Conservation (phyloP, 1,140 invertebrate genomes). For the Drosophila sechellia region DNA sequence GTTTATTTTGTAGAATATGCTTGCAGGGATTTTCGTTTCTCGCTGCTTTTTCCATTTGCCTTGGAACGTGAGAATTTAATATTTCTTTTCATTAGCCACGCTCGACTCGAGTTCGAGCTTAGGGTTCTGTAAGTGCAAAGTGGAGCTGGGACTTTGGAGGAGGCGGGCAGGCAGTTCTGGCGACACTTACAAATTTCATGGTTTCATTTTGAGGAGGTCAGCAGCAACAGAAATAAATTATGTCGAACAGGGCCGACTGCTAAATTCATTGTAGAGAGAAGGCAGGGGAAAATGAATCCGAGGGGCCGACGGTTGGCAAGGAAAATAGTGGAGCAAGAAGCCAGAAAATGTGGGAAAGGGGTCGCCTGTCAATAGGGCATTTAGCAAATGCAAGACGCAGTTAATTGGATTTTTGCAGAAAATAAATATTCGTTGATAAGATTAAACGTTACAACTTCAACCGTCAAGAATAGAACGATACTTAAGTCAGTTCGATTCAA, state of each 20-base stretch:
- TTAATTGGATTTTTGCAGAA: background rate
- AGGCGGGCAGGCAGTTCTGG: slow-evolving; percentile 24
- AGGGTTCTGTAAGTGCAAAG: slow-evolving; percentile 7
- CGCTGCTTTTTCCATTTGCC: slow-evolving; percentile 34
- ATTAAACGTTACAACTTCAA: no score
- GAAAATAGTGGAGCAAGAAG: background rate
- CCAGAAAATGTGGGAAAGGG: background rate
- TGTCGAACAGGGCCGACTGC: slow-evolving; percentile 32
- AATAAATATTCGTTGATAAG: no score
- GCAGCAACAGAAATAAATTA: slow-evolving; percentile 41
- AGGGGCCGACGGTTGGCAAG: background rate
- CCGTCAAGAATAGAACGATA: no score
- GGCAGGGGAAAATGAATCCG: background rate
- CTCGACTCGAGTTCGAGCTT: slow-evolving; percentile 32
- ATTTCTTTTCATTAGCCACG: slow-evolving; percentile 81
- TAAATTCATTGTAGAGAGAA: slow-evolving; percentile 13
- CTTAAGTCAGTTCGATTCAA: no score
- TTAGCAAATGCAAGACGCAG: background rate
- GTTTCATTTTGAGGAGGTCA: slow-evolving; percentile 50
- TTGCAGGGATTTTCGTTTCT: slow-evolving; percentile 34
- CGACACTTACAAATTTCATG: slow-evolving; percentile 75
- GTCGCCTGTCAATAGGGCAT: background rate
- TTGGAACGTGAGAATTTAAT: slow-evolving; percentile 81
- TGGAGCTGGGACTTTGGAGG: slow-evolving; percentile 13
- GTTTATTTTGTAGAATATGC: slow-evolving; percentile 41